Evolutionary conservation across 2,797 vertebrate genomes (phyloP).

Genomic region (Pangasius larnaudii): DNA sequence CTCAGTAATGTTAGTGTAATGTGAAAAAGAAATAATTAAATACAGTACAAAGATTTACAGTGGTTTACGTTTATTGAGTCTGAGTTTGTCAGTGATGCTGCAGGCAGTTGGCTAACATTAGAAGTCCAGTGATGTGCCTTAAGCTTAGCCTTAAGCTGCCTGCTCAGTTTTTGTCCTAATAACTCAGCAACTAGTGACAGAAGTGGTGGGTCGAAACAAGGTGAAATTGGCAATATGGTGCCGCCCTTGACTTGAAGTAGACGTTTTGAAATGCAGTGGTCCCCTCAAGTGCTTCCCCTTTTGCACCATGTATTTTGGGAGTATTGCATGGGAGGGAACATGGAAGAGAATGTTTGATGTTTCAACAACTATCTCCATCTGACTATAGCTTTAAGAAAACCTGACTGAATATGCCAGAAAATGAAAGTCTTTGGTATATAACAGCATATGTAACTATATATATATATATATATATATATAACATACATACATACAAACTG

Average conservation of each 20-base stretch:
- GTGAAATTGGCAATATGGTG: neutral
- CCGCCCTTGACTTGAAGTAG: neutral
- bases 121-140: neutral
- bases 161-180: neutral
- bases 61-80: neutral
- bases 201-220: neutral
- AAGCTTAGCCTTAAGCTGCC: neutral
- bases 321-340: neutral
- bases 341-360: neutral
- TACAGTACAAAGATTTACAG: neutral
- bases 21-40: too few relatives aligned
- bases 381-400: neutral
- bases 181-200: neutral
- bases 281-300: neutral
- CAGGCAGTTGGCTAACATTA: neutral
- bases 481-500: too few relatives aligned
- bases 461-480: neutral
- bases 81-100: neutral
- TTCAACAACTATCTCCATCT: neutral
- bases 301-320: neutral
- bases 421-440: too few relatives aligned
- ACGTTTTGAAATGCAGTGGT: neutral
- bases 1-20: too few relatives aligned
- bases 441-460: too few relatives aligned
- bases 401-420: neutral